Base-by-base conservation (phyloP, 1,140 invertebrate genomes). In the Lutraria rhynchaena region DNA sequence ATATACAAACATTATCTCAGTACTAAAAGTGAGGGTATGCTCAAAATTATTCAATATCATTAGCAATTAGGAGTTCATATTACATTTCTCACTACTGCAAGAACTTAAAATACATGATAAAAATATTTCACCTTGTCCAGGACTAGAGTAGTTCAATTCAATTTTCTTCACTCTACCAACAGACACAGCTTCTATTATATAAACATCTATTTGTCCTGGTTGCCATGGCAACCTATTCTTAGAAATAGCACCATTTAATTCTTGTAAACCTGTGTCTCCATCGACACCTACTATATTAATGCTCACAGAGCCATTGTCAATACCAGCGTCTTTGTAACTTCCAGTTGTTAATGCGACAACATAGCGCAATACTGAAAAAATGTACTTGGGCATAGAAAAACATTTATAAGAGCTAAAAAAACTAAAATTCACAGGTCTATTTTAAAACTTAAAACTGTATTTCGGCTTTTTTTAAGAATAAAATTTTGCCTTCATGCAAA, bases 261-360 rank as follows among this genome's bases (percentile, higher is more conserved):
- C 81, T 63, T 83, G 77, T 31, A 87, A 67, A 5, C 87, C 85
- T 29, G 85, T 87, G 67, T 86, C 85, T 15, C 88, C 88, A 60
- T 86, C 67, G 17, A 77, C 51, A 60, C 88, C 88, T 65, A 82
- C 76, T 55, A 89, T n/a, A 73, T 86, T 88, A 46, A 89, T 73
- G 17, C 82, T 78, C 22, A 87, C 71, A 53, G 57, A 57, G n/a
- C 81, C 82, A 15, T 63, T 67, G 11, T 82, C 76, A 27, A 82
- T 82, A n/a, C 81, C 85, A 73, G 85, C 83, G 57, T 86, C 82
- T 67, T 80, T 58, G 24, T 82, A 69, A 60, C 82, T 81, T 37
- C 87, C 87, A 29, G 88, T 89, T 61, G 86, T 82, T 29, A 89
- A 55, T 3, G 83, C 63, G 22, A 89, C 77, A 33, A 88, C 53